phyloP scores from a whole-genome alignment of 2,113 vertebrate species.

The Rhynchopsitta pachyrhyncha region DNA sequence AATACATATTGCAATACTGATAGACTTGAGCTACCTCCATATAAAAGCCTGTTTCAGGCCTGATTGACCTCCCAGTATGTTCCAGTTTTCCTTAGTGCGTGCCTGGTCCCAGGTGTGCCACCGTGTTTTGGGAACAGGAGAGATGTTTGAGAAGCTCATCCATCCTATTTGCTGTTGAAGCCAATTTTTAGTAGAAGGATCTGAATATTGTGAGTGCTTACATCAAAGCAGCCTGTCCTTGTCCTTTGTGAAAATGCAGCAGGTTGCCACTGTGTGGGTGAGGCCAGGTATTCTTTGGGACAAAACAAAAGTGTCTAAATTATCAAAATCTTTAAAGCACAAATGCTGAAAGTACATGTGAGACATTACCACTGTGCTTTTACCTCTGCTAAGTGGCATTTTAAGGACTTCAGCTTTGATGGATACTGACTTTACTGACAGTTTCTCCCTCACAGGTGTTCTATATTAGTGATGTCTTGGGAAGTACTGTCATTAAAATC shows the following conservation, averaged over 20 bases:
- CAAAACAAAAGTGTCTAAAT: neutral
- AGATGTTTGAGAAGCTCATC: neutral
- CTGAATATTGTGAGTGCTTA: neutral
- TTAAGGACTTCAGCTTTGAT: neutral
- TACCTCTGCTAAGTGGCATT: neutral
- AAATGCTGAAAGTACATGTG: neutral
- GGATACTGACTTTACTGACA: neutral
- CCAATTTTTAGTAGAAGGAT: neutral
- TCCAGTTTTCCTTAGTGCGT: neutral
- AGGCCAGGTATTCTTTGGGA: neutral
- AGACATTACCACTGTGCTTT: neutral
- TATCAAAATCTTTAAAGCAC: neutral
- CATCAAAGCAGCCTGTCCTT: neutral
- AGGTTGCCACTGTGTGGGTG: neutral
- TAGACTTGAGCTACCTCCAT: neutral
- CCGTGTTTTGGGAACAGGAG: neutral
- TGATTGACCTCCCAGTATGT: neutral
- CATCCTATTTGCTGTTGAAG: neutral
- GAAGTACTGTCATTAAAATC: neutral
- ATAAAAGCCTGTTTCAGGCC: neutral
- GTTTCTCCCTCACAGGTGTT: neutral
- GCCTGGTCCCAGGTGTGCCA: neutral
- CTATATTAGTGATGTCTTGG: neutral
- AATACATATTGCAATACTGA: neutral
- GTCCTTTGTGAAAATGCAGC: neutral